Evolutionary conservation across 2,113 vertebrate species (phyloP), one percentile per base, ranked within the genome.

Genomic region (Gymnocephalus cernua): DNA sequence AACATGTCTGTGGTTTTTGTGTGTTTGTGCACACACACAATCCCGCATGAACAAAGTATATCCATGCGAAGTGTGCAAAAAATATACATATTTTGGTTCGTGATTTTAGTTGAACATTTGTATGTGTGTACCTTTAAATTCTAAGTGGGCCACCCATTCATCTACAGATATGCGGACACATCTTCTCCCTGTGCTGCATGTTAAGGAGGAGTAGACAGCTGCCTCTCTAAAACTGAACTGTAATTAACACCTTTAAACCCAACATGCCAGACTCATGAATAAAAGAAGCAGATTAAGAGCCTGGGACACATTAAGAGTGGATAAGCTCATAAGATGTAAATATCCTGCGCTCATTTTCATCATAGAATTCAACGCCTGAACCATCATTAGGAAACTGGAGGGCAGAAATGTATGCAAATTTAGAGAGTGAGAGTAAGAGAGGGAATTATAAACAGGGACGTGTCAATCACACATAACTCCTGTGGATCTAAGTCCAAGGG

Each of bases 161-260:
- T 16, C 35, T 41, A 7, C 54, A 70, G 19, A 79, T 38, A 86
- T 62, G 48, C 29, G 5, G 19, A 67, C 68, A 57, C 71, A 53
- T 32, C 54, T 29, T 59, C 57, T 74, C 53, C 25, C 69, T 44
- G 78, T 35, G 71, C 71, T 70, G 67, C 18, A 2, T 79, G 71
- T 57, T 66, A 18, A 64, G 64, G 48, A 84, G 23, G 50, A 80
- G 78, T 6, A 61, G 85, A 89, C 92, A 92, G 92, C 92, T 93
- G 92, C 75, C 82, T 79, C 82, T 89, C 90, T 92, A 93, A 93
- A 92, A 92, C 64, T 45, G 88, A 89, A 70, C 77, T 53, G 67
- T 84, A 93, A 93, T 94, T 91, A 93, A 87, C 89, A 86, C 86
- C 74, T 94, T 93, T 92, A 91, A 94, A 93, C 72, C 74, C 82